Conservation (phyloP, 2,888 invertebrate genomes). For the Dioctria rufipes region DNA sequence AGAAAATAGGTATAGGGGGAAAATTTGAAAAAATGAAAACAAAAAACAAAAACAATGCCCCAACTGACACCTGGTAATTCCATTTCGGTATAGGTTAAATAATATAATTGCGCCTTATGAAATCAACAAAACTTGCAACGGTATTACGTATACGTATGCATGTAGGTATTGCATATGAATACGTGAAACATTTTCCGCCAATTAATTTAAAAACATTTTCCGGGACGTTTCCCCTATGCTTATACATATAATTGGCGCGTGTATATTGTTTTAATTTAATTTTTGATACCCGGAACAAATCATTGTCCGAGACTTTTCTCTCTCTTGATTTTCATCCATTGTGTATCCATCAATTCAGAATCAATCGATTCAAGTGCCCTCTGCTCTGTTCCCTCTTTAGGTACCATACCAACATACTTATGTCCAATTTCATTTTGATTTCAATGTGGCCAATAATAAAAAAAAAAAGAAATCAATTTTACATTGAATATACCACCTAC, state of each 20-base stretch:
- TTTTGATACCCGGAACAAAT: slow-evolving; percentile 19
- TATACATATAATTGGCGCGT: background rate
- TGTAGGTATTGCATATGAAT: too few species aligned
- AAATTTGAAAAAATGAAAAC: too few species aligned
- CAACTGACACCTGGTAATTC: slow-evolving; percentile 10
- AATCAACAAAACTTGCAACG: slow-evolving; percentile 27
- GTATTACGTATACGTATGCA: too few species aligned
- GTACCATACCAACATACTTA: too few species aligned
- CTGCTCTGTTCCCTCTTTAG: too few species aligned
- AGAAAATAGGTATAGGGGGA: background rate
- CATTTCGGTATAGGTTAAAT: slow-evolving; percentile 1
- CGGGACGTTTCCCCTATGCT: background rate
- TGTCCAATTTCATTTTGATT: too few species aligned
- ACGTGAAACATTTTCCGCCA: slow-evolving; percentile 4
- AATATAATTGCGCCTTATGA: slow-evolving; percentile 19
- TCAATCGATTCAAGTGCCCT: too few species aligned
- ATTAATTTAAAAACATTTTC: slow-evolving; percentile 37
- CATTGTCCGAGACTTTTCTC: background rate
- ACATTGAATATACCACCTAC: too few species aligned
- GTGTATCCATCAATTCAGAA: too few species aligned
- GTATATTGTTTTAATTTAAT: slow-evolving; percentile 40
- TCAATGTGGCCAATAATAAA: too few species aligned
- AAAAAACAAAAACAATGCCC: background rate
- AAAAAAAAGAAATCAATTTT: too few species aligned
- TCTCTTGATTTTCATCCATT: too few species aligned